Percentiles rank a stretch among this genome's conserved stretches.
Evolutionary conservation across 2,888 invertebrate genomes (phyloP).

Genomic region (Ennomos erosarius): DNA sequence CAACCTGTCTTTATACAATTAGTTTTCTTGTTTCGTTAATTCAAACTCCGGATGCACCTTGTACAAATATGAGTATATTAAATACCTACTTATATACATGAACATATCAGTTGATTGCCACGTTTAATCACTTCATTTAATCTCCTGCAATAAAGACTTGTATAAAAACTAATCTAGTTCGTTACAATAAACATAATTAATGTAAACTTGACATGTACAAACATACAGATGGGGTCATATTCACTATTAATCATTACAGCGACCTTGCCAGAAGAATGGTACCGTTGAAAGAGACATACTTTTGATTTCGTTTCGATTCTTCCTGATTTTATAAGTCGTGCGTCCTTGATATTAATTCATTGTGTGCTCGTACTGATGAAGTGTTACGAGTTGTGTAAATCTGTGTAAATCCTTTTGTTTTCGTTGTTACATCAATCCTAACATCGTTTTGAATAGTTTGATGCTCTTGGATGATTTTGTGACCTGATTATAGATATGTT

Average conservation of each 20-base stretch:
- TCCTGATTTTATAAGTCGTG: slow-evolving; percentile 28
- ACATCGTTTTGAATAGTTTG: background rate
- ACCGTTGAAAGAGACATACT: slow-evolving; percentile 36
- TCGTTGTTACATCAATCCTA: background rate
- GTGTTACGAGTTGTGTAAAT: slow-evolving; percentile 9
- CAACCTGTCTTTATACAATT: background rate
- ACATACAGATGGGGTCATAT: slow-evolving; percentile 69
- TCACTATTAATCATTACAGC: slow-evolving; percentile 64
- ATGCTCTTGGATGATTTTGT: too few relatives aligned
- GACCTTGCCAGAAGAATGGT: slow-evolving; percentile 54
- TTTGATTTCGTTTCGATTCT: slow-evolving; percentile 34
- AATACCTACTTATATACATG: slow-evolving; percentile 2
- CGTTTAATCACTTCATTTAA: slow-evolving; percentile 28
- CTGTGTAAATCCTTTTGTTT: slow-evolving; percentile 9
- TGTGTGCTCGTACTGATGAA: background rate
- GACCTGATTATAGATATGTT: too few relatives aligned
- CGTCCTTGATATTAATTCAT: slow-evolving; percentile 10
- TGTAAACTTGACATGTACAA: slow-evolving; percentile 69
- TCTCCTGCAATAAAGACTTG: slow-evolving; percentile 19
- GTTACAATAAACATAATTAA: slow-evolving; percentile 58
- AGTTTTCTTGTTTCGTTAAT: slow-evolving; percentile 1
- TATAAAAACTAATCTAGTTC: slow-evolving; percentile 36
- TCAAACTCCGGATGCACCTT: slow-evolving; percentile 24
- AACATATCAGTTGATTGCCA: slow-evolving; percentile 24
- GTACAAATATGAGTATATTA: slow-evolving; percentile 4